Evolutionary conservation across 2,113 vertebrate species (phyloP).

Genomic region (Cryptomyrus ogoouensis): DNA sequence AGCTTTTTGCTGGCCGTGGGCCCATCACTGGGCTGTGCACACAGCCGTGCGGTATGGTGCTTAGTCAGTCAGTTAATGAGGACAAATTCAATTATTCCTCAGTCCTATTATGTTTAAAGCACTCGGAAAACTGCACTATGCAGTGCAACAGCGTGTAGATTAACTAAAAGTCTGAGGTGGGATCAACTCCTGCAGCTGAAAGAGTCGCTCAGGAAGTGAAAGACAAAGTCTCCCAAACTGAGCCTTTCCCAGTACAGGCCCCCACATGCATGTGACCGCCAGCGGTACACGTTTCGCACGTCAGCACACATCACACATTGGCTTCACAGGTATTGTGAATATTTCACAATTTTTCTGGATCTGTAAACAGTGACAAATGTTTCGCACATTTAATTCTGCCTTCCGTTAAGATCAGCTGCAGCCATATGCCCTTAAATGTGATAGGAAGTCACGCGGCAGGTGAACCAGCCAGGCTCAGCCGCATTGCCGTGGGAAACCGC

Average conservation of each 20-base stretch:
- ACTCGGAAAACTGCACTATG: background rate
- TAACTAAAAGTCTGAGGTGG: background rate
- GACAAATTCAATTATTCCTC: background rate
- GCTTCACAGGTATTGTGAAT: background rate
- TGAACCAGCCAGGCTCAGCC: background rate
- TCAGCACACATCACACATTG: background rate
- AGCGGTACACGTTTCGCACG: background rate
- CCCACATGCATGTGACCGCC: background rate
- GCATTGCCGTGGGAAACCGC: background rate
- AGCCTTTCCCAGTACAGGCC: background rate
- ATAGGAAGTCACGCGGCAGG: background rate
- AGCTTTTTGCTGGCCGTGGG: background rate
- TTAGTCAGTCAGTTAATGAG: background rate
- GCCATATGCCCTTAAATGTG: background rate
- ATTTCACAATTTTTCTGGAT: background rate
- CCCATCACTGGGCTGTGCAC: background rate
- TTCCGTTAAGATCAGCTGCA: background rate
- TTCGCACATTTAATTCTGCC: background rate
- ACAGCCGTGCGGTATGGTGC: background rate
- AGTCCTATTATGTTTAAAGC: background rate
- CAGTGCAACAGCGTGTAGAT: background rate
- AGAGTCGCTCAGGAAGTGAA: background rate
- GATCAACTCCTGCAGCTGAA: background rate
- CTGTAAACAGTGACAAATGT: background rate
- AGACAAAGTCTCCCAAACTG: background rate